Base-by-base conservation (phyloP, 2,888 invertebrate genomes). In the Amphipyra berbera region DNA sequence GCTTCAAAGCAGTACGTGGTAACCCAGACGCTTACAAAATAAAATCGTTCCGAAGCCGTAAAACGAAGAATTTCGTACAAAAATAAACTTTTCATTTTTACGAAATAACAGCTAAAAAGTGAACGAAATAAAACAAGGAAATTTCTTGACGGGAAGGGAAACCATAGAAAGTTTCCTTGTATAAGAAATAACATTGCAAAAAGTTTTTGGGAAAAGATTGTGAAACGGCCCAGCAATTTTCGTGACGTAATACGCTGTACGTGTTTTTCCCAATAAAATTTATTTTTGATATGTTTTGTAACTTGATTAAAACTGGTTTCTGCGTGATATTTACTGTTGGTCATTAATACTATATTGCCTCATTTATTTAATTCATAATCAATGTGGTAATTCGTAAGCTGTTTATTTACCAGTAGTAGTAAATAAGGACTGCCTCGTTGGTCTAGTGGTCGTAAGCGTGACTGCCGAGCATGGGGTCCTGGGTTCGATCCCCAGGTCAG, bases 71-170 rank as follows among this genome's bases (percentile, higher is more conserved):
- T 74, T 68, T 52, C 42, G 42, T 61, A 61, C 35, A 37, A 61
- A 74, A 79, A 77, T 72, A 79, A 82, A 75, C 47, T 73, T 58
- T 50, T 45, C 35, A 57, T 73, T 77, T 67, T 77, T 60, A 57
- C 59, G 60, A 80, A 76, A 70, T 56, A 49, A 74, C 74, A 65
- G 60, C 58, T 52, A 9, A 61, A 67, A 70, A 67, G 44, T 68
- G 41, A 55, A 42, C 70, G 42, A 64, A 70, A 68, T 56, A 53
- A 45, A 58, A 61, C 42, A 41, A 58, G 27, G 35, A 47, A 48
- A 30, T 33, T n/a, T 58, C 48, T 50, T 30, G 12, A 55, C 33
- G 44, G 14, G 15, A 38, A 37, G 14, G 61, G 15, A 27, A 55
- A 48, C 45, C 21, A 37, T 14, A 27, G 10, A 35, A 13, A 41